phyloP scores from a whole-genome alignment of 2,113 vertebrate genomes.

The Colossoma macropomum region DNA sequence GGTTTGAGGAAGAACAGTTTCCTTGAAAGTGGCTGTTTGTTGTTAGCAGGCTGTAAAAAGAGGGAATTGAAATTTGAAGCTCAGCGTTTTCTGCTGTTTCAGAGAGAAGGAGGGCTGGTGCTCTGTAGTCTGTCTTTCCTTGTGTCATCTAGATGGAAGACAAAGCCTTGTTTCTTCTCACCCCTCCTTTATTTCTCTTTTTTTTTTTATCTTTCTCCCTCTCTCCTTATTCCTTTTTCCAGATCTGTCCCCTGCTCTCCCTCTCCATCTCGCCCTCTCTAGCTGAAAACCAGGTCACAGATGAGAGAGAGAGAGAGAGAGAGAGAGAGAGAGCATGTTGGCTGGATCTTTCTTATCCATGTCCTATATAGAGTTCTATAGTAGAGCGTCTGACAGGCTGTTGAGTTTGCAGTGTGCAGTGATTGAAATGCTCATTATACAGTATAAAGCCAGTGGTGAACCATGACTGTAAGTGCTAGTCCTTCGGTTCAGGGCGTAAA shows the following conservation, averaged over 20 bases:
- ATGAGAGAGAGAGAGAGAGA: neutral
- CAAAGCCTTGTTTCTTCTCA: neutral
- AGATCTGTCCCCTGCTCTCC: neutral
- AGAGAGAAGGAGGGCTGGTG: neutral
- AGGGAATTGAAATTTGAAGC: neutral
- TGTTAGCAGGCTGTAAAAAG: neutral
- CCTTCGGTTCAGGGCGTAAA: too few relatives aligned
- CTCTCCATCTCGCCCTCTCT: neutral
- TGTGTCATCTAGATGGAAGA: too few relatives aligned
- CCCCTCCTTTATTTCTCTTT: neutral
- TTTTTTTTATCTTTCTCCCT: neutral
- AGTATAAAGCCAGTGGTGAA: too few relatives aligned
- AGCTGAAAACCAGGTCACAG: slow-evolving; percentile 3
- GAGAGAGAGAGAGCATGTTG: neutral
- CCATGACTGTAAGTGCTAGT: too few relatives aligned
- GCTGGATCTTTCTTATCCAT: neutral
- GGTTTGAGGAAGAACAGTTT: neutral
- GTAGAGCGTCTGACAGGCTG: neutral
- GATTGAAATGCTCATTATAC: neutral
- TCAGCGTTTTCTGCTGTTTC: neutral
- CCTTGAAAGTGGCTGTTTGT: neutral
- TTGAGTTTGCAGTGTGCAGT: neutral
- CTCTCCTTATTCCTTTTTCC: neutral
- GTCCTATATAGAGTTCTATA: neutral
- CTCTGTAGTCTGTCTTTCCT: neutral